A percentile compares a stretch with the other conserved stretches of the same genome.
Conservation (phyloP, 1,140 invertebrate species). For the Drosophila cardini region DNA sequence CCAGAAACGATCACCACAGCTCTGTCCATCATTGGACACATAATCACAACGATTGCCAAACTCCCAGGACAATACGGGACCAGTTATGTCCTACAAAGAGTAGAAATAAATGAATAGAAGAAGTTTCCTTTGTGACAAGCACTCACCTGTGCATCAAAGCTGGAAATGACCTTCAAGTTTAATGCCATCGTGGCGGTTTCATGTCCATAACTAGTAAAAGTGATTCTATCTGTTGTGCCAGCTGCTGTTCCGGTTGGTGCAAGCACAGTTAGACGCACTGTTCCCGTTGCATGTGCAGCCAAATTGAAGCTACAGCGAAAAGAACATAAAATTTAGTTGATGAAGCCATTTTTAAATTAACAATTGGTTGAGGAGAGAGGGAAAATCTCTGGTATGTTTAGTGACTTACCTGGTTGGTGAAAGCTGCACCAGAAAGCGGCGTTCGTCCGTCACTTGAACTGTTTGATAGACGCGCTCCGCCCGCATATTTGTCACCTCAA, state of each 20-base stretch:
- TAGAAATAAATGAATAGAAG: too few relatives aligned
- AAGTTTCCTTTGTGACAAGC: background rate
- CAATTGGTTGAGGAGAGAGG: too few relatives aligned
- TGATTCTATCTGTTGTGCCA: slow-evolving; percentile 86
- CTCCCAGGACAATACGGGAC: slow-evolving; percentile 84
- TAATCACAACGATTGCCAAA: slow-evolving; percentile 85
- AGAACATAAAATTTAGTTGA: background rate
- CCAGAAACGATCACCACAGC: slow-evolving; percentile 87
- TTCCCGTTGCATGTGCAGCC: slow-evolving; percentile 85
- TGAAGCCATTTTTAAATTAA: too few relatives aligned
- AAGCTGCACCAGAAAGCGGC: slow-evolving; percentile 85
- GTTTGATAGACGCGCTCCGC: slow-evolving; percentile 85
- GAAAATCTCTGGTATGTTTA: too few relatives aligned
- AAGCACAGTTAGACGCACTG: slow-evolving; percentile 85
- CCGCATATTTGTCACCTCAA: slow-evolving; percentile 87
- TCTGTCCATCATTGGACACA: slow-evolving; percentile 60
- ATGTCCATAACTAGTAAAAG: slow-evolving; percentile 85
- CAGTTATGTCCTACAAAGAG: slow-evolving; percentile 79
- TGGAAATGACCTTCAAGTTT: slow-evolving; percentile 73
- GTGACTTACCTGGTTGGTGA: slow-evolving; percentile 69
- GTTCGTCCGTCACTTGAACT: slow-evolving; percentile 86
- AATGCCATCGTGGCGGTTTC: slow-evolving; percentile 63
- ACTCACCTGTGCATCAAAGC: slow-evolving; percentile 68
- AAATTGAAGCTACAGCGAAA: slow-evolving; percentile 79
- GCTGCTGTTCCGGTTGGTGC: slow-evolving; percentile 85